Base-by-base conservation (phyloP, 2,888 invertebrate genomes). In the Epinotia demarniana region DNA sequence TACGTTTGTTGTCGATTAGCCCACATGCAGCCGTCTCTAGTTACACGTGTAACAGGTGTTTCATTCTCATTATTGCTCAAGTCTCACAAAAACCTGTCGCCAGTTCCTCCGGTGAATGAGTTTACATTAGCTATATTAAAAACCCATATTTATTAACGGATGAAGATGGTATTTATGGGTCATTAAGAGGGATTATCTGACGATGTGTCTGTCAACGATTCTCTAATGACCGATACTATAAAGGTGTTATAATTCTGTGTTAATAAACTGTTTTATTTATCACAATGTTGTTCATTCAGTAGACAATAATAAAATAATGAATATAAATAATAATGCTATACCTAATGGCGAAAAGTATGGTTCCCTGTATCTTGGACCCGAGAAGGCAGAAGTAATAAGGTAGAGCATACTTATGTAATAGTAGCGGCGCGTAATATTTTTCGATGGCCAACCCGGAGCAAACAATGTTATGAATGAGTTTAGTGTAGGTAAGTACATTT, bases 1-100 rank as follows among this genome's bases (percentile, higher is more conserved):
- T 64, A 70, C 74, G 70, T 75, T 75, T 57, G 64, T 70, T 70
- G 46, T 64, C 74, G 70, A 75, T 75, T 75, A 75, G 64, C 74
- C 74, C 64, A 75, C 70, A 70, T 75, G 46, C 68, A 46, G 8
- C 57, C 57, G n/a, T 75, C 69, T 75, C 74, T 74, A 60, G 74
- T 75, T 75, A 70, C 74, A 61, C n/a, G n/a, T n/a, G n/a, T n/a
- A n/a, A n/a, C 74, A 57, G 57, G 69, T 69, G 74, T 63, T 33
- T 9, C 66, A 55, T 73, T 60, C 43, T 43, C 57, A 69, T 63
- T 55, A 39, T 58, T 69, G 46, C 58, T 49, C 27, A 46, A 64
- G 16, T 16, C 12, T 4, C 49, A 49, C 57, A 39, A 64, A 49
- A 43, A 64, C 58, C 18, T 13, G 74, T 60, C 67, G 63, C 53